Conservation (phyloP, 2,888 invertebrate genomes). For the Taenaris catops region DNA sequence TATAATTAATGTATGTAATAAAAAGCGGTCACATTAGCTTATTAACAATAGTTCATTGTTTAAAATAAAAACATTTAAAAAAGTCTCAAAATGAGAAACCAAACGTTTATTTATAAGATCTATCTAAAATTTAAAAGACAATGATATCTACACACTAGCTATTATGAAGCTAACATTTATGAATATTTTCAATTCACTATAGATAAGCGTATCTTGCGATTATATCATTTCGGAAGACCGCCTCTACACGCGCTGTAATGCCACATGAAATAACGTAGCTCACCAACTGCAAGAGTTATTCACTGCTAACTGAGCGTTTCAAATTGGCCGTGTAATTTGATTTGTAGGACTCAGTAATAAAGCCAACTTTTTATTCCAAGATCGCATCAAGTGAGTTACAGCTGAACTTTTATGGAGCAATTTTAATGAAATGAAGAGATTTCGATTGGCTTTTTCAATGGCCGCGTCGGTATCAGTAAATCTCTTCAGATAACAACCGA, state of each 20-base stretch:
- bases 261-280: conserved; percentile 41
- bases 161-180: conserved; percentile 3
- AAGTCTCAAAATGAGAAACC: too few species aligned
- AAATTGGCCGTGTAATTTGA: conserved; percentile 47
- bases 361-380: conserved; percentile 20
- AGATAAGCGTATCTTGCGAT: conserved; percentile 34
- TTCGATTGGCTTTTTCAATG: conserved; percentile 9
- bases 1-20: too few species aligned
- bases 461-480: conserved; percentile 13
- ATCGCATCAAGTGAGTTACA: conserved; percentile 18
- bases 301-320: conserved; percentile 50
- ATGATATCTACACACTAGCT: too few species aligned
- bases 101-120: too few species aligned
- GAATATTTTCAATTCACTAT: conserved; percentile 9
- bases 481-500: conserved; percentile 22
- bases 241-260: conserved; percentile 53
- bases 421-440: conserved; percentile 18
- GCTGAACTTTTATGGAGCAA: conserved; percentile 17
- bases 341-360: conserved; percentile 24
- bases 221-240: conserved; percentile 50
- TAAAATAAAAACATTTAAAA: too few species aligned
- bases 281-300: conserved; percentile 51
- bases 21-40: too few species aligned
- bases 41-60: too few species aligned
- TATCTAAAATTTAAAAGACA: too few species aligned